A percentile compares a stretch with the other conserved stretches of the same genome.
Evolutionary conservation across 1,140 invertebrate species (phyloP).

Genomic region (Drosophila kikkawai): DNA sequence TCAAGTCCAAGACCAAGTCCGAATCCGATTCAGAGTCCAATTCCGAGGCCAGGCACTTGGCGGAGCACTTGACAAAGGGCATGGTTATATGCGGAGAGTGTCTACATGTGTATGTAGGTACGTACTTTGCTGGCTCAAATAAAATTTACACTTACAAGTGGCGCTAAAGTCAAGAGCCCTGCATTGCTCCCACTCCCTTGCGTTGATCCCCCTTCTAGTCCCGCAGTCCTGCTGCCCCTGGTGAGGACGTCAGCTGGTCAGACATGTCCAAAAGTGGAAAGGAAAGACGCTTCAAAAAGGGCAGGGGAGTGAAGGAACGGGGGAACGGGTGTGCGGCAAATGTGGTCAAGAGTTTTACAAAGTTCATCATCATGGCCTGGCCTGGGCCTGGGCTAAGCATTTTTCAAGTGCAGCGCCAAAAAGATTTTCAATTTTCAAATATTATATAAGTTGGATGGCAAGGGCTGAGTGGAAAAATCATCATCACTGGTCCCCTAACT

Average conservation of each 20-base stretch:
- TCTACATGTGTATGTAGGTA: constrained; percentile 32
- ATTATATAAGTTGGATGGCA: constrained; percentile 68
- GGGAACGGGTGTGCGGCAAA: constrained; percentile 59
- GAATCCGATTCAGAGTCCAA: constrained; percentile 48
- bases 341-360: constrained; percentile 81
- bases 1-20: constrained; percentile 25
- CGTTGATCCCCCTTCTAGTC: neutral
- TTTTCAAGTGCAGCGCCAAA: constrained; percentile 78
- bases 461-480: constrained; percentile 51
- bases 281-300: constrained; percentile 14
- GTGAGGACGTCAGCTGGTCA: constrained; percentile 68
- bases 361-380: constrained; percentile 74
- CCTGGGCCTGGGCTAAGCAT: constrained; percentile 64
- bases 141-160: constrained; percentile 82
- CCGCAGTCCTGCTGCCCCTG: neutral
- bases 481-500: constrained; percentile 33
- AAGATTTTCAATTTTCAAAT: constrained; percentile 82
- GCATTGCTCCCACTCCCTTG: constrained; percentile 27
- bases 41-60: constrained; percentile 64
- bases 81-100: constrained; percentile 39
- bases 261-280: constrained; percentile 69
- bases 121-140: constrained; percentile 71
- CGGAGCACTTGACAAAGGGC: constrained; percentile 61
- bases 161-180: constrained; percentile 78
- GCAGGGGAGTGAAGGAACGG: neutral